Base-by-base conservation (phyloP, 2,113 vertebrate species). In the Calcarius ornatus region DNA sequence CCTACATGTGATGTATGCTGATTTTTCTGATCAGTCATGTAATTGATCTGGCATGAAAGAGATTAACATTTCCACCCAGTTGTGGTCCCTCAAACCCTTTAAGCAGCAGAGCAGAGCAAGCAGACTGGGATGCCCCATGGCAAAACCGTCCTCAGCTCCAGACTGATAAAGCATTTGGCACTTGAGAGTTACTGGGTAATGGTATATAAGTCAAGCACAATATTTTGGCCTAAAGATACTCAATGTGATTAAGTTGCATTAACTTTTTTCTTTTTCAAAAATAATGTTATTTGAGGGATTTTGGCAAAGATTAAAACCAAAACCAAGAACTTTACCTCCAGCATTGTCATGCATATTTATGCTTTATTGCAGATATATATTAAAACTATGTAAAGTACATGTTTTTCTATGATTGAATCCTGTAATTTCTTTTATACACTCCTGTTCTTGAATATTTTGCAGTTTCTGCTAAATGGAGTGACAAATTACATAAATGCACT, bases 151-250 rank as follows among this genome's bases (percentile, higher is more conserved):
- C 15, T 86, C 80, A 92, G 96, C 96, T 97, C 96, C 97, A 97
- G 96, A 93, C 95, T 94, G 97, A 97, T 97, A 97, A 97, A 97
- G 53, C 92, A 83, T 80, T 98, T 95, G 95, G 48, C 50, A 75
- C 97, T 90, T 97, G 96, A 97, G 97, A 97, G 50, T 97, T 42
- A 85, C 35, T 77, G 59, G 70, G 63, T 71, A 70, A 60, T 61
- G 80, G 56, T 35, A 21, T 60, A 66, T 75, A 96, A 97, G 95
- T 95, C 90, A 96, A 79, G 61, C 60, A 65, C 31, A 89, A 40
- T 81, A 66, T 82, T 70, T 86, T 64, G 81, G 35, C 56, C 80
- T 56, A 42, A 86, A 92, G 86, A 90, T 83, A 88, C 64, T 76
- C 40, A 42, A 37, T 72, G 61, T 15, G 79, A 80, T 93, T 94